Evolutionary conservation across 2,888 invertebrate genomes (phyloP), one percentile per base, ranked within the genome.

Genomic region (Scaptomyza polygonia): DNA sequence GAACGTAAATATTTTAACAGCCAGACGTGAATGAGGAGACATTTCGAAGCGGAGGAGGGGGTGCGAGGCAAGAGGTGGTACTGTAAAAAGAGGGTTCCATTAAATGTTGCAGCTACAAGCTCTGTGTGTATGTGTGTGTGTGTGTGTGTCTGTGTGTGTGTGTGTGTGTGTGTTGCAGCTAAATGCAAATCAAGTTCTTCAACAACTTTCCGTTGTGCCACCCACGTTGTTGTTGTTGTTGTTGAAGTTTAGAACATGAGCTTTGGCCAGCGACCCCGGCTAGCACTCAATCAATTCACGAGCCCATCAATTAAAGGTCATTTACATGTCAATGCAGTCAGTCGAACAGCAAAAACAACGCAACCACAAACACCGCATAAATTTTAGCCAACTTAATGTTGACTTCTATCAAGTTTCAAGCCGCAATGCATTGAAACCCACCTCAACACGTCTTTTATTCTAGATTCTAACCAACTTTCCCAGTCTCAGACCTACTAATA

Each of bases 291-390:
- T 86, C 86, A 79, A 88, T 69, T 69, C 62, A 61, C 66, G 59
- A 44, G 74, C 77, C 80, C 83, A 84, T 81, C 84, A 85, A 85
- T 85, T 85, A 85, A 85, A 81, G 85, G 82, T 84, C 84, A 85
- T 85, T 84, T 85, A 78, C 84, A 84, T 86, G 84, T 84, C 86
- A 80, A 83, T 86, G 78, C 82, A 75, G 66, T 66, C 71, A 43
- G 44, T 59, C 56, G 40, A 54, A 39, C 49, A 30, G 65, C 62
- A 63, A 53, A 57, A 56, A 58, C 67, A 74, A 71, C n/a, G n/a
- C n/a, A 51, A 49, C 70, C 74, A 61, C 71, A 80, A 80, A 74
- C 65, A 39, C 8, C 8, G 16, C 58, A 44, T 61, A 61, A 75
- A 21, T 64, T 70, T 64, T 58, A 53, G 47, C 69, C 64, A 61